Evolutionary conservation across 2,113 vertebrate species (phyloP).

Genomic region (Pelecanus crispus): DNA sequence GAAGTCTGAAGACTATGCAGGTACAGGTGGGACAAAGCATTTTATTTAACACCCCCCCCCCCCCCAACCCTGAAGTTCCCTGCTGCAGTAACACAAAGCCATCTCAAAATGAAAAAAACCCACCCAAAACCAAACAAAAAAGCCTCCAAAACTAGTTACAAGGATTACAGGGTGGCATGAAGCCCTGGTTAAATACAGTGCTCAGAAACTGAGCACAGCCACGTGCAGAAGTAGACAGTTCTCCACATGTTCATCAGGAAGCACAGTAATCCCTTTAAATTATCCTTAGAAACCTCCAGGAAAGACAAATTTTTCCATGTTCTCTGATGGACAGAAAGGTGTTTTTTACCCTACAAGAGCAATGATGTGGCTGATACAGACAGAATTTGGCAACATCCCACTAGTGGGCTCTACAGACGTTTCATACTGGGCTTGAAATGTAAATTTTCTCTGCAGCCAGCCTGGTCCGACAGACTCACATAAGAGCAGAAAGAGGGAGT

Average conservation of each 20-base stretch:
- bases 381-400: neutral
- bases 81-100: neutral
- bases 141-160: neutral
- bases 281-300: neutral
- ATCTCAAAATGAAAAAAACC: neutral
- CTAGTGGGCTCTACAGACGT: neutral
- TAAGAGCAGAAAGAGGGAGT: neutral
- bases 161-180: neutral
- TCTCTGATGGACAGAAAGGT: neutral
- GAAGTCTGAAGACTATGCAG: neutral
- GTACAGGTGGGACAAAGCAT: neutral
- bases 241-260: neutral
- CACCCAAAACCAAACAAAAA: neutral
- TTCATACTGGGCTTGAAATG: neutral
- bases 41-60: no score
- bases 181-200: neutral
- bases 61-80: neutral
- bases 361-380: neutral
- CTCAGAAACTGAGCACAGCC: neutral
- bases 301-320: neutral
- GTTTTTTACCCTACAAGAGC: neutral
- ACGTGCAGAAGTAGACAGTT: neutral
- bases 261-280: neutral
- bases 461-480: accelerated
- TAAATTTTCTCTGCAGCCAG: neutral